Percentiles rank a stretch among this genome's conserved stretches.
These are phyloP conservation scores for human (Homo sapiens) DNA, from an alignment of 2,113 vertebrate species.

Conservation along the genomic window GRCh38 chr1:151667001-151667500, in stretches of 20 bases:
- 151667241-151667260: background rate
- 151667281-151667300: background rate
- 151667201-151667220: no score
- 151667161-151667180: no score
- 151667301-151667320: conserved; percentile 19
- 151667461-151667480: background rate
- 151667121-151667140: no score
- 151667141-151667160: no score
- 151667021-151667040: no score
- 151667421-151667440: background rate
- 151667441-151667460: background rate
- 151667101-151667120: no score
- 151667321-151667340: background rate
- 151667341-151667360: background rate
- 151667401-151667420: background rate
- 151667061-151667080: no score
- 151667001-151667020: no score
- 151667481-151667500: background rate
- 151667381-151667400: background rate
- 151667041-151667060: no score
- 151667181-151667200: no score
- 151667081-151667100: no score
- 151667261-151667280: background rate
- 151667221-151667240: background rate
- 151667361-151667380: conserved; percentile 21